A percentile compares a stretch with the other conserved stretches of the same genome.
phyloP scores from a whole-genome alignment of 2,113 vertebrate species.

The Tursiops truncatus region DNA sequence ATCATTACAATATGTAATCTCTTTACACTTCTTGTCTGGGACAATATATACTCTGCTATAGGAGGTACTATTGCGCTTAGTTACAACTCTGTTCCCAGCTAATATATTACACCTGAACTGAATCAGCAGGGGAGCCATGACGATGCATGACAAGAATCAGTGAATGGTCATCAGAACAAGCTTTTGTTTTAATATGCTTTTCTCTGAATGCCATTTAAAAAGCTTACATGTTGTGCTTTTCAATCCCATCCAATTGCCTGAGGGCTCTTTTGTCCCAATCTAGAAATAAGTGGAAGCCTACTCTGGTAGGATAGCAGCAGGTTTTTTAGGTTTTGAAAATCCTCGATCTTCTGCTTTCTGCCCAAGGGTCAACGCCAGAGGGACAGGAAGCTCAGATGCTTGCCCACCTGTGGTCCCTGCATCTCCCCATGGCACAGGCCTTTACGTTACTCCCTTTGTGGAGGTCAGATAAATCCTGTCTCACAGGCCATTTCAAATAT shows the following conservation, averaged over 20 bases:
- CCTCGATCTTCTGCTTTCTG: neutral
- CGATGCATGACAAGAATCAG: neutral
- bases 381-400: neutral
- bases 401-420: too few species aligned
- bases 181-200: neutral
- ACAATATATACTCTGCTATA: neutral
- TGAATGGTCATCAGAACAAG: neutral
- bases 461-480: neutral
- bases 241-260: neutral
- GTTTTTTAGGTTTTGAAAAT: neutral
- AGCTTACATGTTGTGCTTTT: neutral
- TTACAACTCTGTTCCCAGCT: neutral
- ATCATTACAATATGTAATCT: constrained; percentile 1
- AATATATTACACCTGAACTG: neutral
- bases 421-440: neutral
- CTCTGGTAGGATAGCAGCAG: rapidly evolving
- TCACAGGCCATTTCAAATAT: neutral
- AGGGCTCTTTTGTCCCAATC: neutral
- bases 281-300: neutral
- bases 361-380: neutral
- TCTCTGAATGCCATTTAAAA: neutral
- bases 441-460: neutral
- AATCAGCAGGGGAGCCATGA: neutral
- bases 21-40: neutral
- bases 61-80: neutral